Evolutionary conservation across 2,797 vertebrate species (phyloP), one percentile per base, ranked within the genome.

Genomic region (Hyperoplus immaculatus): DNA sequence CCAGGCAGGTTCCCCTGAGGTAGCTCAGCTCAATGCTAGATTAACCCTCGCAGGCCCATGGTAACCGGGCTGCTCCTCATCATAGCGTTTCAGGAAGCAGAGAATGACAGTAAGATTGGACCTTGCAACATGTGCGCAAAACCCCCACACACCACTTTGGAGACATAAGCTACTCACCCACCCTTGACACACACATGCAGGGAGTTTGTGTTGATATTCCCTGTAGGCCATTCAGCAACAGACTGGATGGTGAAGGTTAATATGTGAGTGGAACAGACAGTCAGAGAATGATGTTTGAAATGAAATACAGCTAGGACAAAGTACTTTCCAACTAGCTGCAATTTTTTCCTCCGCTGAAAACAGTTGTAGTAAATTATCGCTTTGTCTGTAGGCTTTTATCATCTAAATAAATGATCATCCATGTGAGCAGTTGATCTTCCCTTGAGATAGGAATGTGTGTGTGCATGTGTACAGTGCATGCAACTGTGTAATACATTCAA

Each of bases 1-100:
- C 96, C 95, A 94, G 93, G 94, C 85, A 93, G 95, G 93, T 95
- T 97, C 96, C 96, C 97, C 93, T 75, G 96, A 96, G 97, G 91
- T 92, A 85, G 93, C 95, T 92, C 92, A 88, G 87, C 89, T 76
- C 92, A 87, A 93, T 90, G 95, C 93, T 94, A 95, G 96, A 95
- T 97, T 97, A 97, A 96, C 95, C 95, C 95, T 95, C 80, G 70
- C 92, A 94, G 94, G 94, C 90, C 93, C 89, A 89, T 89, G 84
- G 94, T 95, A 95, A 94, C 94, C 53, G 87, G 88, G 89, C 96
- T 97, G 96, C 89, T 91, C 87, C 91, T 88, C 93, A 87, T 97
- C 95, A 96, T 54, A 68, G 85, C 87, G 80, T 87, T 90, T 91
- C 95, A 94, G 95, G 95, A 96, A 95, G 90, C 92, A 83, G 89